These are phyloP conservation scores for Pagrus major DNA, from an alignment of 2,113 vertebrate species.

Conservation along the genomic window DNA sequence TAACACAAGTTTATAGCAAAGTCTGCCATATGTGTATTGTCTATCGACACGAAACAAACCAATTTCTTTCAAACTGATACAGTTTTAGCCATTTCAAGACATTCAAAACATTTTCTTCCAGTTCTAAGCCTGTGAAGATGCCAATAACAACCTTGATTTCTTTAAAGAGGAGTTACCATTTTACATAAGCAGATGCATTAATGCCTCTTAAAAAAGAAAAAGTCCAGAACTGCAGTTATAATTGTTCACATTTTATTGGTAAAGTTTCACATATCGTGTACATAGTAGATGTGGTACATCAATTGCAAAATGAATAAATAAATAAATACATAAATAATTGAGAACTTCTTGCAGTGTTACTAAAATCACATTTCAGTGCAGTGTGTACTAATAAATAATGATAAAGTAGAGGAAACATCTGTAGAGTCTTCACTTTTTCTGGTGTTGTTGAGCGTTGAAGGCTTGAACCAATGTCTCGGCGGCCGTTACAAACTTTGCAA, in stretches of 20 bases:
- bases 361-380: slow-evolving; percentile 43
- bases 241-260: slow-evolving; percentile 63
- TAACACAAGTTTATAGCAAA: too few relatives aligned
- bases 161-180: too few relatives aligned
- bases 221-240: too few relatives aligned
- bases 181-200: too few relatives aligned
- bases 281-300: not conserved
- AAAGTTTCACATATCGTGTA: not conserved
- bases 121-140: too few relatives aligned
- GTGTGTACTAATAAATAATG: slow-evolving; percentile 1
- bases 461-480: rapidly evolving
- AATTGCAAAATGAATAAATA: slow-evolving; percentile 25
- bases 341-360: slow-evolving; percentile 55
- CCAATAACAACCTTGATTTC: too few relatives aligned
- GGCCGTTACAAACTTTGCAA: rapidly evolving
- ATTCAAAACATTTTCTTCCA: too few relatives aligned
- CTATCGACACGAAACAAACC: too few relatives aligned
- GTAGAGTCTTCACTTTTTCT: not conserved
- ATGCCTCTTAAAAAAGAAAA: too few relatives aligned
- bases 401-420: slow-evolving; percentile 20
- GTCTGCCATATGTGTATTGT: too few relatives aligned
- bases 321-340: slow-evolving; percentile 56
- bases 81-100: too few relatives aligned
- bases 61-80: too few relatives aligned
- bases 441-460: rapidly evolving